These are phyloP conservation scores for Daphoenositta chrysoptera DNA, from an alignment of 2,113 vertebrate species.

Conservation along the genomic window DNA sequence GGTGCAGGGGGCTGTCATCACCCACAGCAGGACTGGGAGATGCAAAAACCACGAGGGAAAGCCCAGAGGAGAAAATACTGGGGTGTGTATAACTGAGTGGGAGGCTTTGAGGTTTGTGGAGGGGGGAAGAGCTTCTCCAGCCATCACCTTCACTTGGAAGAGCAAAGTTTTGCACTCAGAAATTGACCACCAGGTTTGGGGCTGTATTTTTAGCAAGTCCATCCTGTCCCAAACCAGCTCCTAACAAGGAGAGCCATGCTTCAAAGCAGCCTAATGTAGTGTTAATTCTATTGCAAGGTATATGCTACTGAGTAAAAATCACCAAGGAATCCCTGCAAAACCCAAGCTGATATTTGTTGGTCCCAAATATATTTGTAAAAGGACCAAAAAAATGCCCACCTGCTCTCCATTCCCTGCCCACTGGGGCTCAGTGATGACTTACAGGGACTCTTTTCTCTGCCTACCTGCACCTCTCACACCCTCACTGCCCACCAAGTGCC, in stretches of 20 bases:
- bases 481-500: neutral
- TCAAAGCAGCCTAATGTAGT: accelerated
- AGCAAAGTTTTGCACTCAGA: neutral
- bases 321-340: neutral
- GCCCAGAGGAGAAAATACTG: neutral
- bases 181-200: neutral
- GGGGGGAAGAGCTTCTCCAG: neutral
- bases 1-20: neutral
- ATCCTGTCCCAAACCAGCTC: neutral
- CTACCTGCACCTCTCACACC: accelerated
- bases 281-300: neutral
- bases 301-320: accelerated
- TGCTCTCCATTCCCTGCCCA: neutral
- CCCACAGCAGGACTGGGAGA: neutral
- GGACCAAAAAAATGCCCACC: neutral
- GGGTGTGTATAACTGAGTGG: neutral
- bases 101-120: neutral
- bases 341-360: neutral
- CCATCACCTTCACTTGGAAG: neutral
- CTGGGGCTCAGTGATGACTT: neutral
- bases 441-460: neutral
- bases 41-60: neutral
- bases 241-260: neutral
- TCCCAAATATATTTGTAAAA: neutral
- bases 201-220: neutral